Conservation (phyloP, 2,888 invertebrate species). For the Panorpa germanica region DNA sequence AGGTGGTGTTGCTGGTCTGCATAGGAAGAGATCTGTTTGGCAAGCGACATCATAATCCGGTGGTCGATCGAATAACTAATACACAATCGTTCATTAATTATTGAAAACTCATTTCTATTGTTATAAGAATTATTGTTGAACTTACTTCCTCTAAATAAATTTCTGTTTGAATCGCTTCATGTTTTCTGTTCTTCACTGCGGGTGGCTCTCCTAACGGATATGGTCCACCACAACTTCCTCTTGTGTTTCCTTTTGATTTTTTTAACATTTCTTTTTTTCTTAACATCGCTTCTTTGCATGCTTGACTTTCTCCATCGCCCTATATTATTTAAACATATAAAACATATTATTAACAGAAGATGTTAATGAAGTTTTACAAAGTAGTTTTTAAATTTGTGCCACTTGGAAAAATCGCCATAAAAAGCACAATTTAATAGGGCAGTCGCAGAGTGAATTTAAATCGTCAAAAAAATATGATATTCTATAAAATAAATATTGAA, state of each 20-base stretch:
- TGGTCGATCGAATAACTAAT: slow-evolving; percentile 48
- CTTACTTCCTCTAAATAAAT: slow-evolving; percentile 67
- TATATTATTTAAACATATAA: too few relatives aligned
- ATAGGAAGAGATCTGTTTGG: slow-evolving; percentile 74
- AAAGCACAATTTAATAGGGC: too few relatives aligned
- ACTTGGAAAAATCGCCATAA: too few relatives aligned
- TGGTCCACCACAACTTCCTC: too few relatives aligned
- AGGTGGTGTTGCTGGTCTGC: slow-evolving; percentile 61
- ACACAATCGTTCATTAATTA: slow-evolving; percentile 2
- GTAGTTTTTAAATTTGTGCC: too few relatives aligned
- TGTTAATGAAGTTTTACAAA: too few relatives aligned
- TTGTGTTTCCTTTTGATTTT: too few relatives aligned
- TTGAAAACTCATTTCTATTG: slow-evolving; percentile 5
- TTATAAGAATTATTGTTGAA: background rate
- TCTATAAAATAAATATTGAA: too few relatives aligned
- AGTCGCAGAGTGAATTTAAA: too few relatives aligned
- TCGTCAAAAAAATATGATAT: too few relatives aligned
- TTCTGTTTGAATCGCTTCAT: slow-evolving; percentile 81
- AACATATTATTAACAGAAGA: too few relatives aligned
- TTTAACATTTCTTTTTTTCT: too few relatives aligned
- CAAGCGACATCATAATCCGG: slow-evolving; percentile 59
- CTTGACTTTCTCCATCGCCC: slow-evolving; percentile 27
- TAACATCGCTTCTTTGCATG: slow-evolving; percentile 24
- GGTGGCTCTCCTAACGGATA: slow-evolving; percentile 55
- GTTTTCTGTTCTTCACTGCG: slow-evolving; percentile 62